Evolutionary conservation across 2,888 invertebrate genomes (phyloP).

Genomic region (Mesoligia furuncula): DNA sequence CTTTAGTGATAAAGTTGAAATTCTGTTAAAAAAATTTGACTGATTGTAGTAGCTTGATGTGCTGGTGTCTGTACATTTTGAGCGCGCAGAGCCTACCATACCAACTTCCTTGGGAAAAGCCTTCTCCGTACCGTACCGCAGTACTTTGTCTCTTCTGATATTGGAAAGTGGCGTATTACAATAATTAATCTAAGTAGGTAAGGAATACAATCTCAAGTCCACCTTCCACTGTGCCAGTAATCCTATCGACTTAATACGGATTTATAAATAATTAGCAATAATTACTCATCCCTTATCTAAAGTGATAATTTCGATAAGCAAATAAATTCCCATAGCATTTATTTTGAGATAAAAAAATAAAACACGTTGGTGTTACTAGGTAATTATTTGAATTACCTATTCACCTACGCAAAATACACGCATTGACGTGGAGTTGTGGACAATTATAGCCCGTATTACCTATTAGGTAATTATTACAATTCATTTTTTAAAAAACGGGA

Average conservation of each 20-base stretch:
- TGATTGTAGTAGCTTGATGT: no score
- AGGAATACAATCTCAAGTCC: background rate
- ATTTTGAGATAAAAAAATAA: conserved; percentile 1
- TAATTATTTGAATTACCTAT: conserved; percentile 2
- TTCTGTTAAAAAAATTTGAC: no score
- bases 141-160: no score
- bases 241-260: conserved; percentile 4
- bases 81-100: background rate
- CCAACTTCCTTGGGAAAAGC: background rate
- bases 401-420: background rate
- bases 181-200: no score
- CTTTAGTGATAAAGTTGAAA: no score
- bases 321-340: conserved; percentile 31
- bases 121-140: background rate
- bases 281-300: conserved; percentile 29
- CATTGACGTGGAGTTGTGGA: background rate
- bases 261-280: conserved; percentile 27
- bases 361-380: background rate
- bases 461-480: no score
- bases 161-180: no score
- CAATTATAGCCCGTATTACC: no score
- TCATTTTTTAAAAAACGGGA: no score
- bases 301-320: conserved; percentile 20
- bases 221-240: background rate
- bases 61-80: no score